Percentiles rank a stretch among this genome's conserved stretches.
phyloP scores from a whole-genome alignment of 2,888 invertebrate species.

The Cotesia congregata region DNA sequence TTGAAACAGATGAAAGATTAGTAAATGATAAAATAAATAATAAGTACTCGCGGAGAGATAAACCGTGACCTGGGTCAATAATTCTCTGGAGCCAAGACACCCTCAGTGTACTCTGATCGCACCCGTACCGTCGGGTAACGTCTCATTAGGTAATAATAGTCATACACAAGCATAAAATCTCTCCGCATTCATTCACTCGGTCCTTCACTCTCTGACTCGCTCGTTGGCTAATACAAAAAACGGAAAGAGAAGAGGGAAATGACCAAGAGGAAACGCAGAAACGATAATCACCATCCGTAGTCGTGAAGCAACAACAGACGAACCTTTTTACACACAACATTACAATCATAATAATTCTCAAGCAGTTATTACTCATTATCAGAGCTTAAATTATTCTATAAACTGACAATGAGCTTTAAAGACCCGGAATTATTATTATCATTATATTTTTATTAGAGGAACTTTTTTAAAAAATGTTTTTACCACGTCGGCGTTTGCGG shows the following conservation, averaged over 20 bases:
- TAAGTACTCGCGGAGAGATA: slow-evolving; percentile 7
- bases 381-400: slow-evolving; percentile 51
- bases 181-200: slow-evolving; percentile 23
- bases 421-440: neutral
- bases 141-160: slow-evolving; percentile 53
- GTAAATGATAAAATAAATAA: slow-evolving; percentile 46
- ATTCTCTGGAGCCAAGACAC: slow-evolving; percentile 20
- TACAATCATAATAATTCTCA: slow-evolving; percentile 36
- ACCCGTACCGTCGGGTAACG: slow-evolving; percentile 49
- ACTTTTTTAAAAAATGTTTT: slow-evolving; percentile 42
- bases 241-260: slow-evolving; percentile 20
- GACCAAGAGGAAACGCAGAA: slow-evolving; percentile 43
- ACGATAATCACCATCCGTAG: slow-evolving; percentile 40
- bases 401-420: slow-evolving; percentile 46
- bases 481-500: slow-evolving; percentile 67
- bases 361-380: slow-evolving; percentile 53
- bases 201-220: slow-evolving; percentile 19
- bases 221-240: too few species aligned
- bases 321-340: slow-evolving; percentile 35
- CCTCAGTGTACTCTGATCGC: slow-evolving; percentile 31
- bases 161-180: slow-evolving; percentile 34
- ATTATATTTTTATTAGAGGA: neutral
- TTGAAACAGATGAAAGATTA: slow-evolving; percentile 60
- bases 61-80: slow-evolving; percentile 33
- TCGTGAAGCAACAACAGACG: slow-evolving; percentile 30